A percentile compares a stretch with the other conserved stretches of the same genome.
Evolutionary conservation across 2,797 vertebrate species (phyloP).

Genomic region (Cichlasoma orientale): DNA sequence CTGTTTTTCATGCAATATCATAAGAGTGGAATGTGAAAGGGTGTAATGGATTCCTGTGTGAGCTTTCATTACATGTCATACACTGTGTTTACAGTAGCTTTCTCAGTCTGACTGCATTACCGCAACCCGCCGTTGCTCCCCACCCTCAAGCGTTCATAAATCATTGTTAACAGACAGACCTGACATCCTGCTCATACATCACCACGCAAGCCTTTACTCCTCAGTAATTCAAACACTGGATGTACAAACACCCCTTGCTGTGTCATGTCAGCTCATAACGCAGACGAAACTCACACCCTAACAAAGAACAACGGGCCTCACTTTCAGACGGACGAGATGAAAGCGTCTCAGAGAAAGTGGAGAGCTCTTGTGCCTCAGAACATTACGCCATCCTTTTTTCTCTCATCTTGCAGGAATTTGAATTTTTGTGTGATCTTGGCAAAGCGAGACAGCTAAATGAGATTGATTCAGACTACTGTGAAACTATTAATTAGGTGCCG

Average conservation of each 20-base stretch:
- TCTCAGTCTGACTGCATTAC: constrained; percentile 66
- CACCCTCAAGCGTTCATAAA: constrained; percentile 76
- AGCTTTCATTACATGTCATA: constrained; percentile 67
- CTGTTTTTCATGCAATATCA: constrained; percentile 45
- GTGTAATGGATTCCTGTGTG: constrained; percentile 68
- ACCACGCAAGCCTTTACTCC: constrained; percentile 66
- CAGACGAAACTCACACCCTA: constrained; percentile 71
- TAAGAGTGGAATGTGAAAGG: constrained; percentile 60
- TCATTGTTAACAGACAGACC: constrained; percentile 79
- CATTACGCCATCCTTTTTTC: constrained; percentile 49
- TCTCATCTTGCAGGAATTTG: constrained; percentile 51
- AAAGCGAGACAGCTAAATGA: constrained; percentile 27
- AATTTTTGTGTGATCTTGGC: constrained; percentile 39
- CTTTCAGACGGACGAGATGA: constrained; percentile 66
- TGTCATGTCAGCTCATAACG: constrained; percentile 67
- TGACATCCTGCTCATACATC: constrained; percentile 77
- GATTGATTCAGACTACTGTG: constrained; percentile 40
- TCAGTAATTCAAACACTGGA: constrained; percentile 69
- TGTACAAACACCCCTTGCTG: constrained; percentile 71
- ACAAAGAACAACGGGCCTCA: constrained; percentile 69
- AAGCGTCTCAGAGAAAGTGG: constrained; percentile 65
- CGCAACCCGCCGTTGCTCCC: constrained; percentile 33
- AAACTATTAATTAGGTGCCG: constrained; percentile 34
- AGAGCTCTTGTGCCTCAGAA: constrained; percentile 53
- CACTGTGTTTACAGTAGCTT: constrained; percentile 77